Evolutionary conservation across 2,797 vertebrate genomes (phyloP).

Genomic region (Squalus acanthias): DNA sequence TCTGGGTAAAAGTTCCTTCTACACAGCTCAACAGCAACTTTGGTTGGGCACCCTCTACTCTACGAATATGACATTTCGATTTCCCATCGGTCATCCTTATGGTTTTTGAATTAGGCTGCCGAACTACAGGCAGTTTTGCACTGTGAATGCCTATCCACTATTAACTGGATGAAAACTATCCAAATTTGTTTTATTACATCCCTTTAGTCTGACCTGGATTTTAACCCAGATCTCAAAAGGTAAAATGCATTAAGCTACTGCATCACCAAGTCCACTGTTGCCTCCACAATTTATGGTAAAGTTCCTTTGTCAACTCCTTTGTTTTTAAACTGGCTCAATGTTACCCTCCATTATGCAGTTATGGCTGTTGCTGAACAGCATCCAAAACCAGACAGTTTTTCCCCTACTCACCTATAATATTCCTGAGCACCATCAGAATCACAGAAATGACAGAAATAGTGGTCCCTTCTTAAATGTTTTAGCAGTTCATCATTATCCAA

Average conservation of each 20-base stretch:
- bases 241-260: not conserved
- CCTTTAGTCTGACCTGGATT: not conserved
- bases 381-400: not conserved
- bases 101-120: not conserved
- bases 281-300: not conserved
- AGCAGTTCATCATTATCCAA: slow-evolving; percentile 92
- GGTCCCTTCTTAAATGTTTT: slow-evolving; percentile 87
- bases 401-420: slow-evolving; percentile 79
- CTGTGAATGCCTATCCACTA: not conserved
- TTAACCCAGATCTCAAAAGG: not conserved
- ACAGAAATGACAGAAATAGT: slow-evolving; percentile 98
- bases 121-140: not conserved
- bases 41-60: not conserved
- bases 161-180: not conserved
- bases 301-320: not conserved
- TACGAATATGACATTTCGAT: not conserved
- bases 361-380: not conserved
- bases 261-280: not conserved
- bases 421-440: slow-evolving; percentile 94
- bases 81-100: not conserved
- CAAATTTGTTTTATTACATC: not conserved
- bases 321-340: not conserved
- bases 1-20: not conserved
- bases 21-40: not conserved
- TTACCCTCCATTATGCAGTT: not conserved